Conservation (phyloP, 2,888 invertebrate genomes). For the Limnephilus rhombicus region DNA sequence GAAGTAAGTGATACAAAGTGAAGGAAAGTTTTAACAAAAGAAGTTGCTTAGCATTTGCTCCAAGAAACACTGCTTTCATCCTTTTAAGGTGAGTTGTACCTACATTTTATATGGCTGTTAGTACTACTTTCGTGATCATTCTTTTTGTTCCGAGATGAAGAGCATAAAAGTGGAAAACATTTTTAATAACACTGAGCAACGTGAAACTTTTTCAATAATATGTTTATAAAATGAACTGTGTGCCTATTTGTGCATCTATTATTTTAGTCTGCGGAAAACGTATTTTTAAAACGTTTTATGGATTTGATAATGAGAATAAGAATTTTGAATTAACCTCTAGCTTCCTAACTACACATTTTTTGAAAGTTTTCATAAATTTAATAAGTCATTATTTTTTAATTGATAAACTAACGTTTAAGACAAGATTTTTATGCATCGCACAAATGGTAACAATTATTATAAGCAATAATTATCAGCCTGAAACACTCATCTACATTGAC, state of each 20-base stretch:
- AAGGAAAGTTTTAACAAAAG: slow-evolving; percentile 28
- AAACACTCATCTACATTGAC: no score
- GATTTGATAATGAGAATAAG: neutral
- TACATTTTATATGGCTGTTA: neutral
- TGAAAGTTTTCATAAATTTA: no score
- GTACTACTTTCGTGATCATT: neutral
- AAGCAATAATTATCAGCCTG: no score
- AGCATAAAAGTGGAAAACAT: neutral
- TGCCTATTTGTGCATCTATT: neutral
- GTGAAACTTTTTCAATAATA: neutral
- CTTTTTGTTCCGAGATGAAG: neutral
- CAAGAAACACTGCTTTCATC: slow-evolving; percentile 15
- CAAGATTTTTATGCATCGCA: no score
- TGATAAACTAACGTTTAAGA: no score
- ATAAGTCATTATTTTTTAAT: no score
- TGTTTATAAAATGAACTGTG: neutral
- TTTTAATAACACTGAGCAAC: neutral
- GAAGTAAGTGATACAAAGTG: slow-evolving; percentile 40
- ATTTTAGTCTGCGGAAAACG: neutral
- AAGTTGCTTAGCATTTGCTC: slow-evolving; percentile 23
- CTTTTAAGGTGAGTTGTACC: slow-evolving; percentile 21
- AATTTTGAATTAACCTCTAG: neutral
- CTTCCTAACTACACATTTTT: neutral
- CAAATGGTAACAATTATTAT: no score
- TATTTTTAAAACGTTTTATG: neutral